A percentile compares a stretch with the other conserved stretches of the same genome.
phyloP scores from a whole-genome alignment of 2,888 invertebrate species.

The Orthosia incerta region DNA sequence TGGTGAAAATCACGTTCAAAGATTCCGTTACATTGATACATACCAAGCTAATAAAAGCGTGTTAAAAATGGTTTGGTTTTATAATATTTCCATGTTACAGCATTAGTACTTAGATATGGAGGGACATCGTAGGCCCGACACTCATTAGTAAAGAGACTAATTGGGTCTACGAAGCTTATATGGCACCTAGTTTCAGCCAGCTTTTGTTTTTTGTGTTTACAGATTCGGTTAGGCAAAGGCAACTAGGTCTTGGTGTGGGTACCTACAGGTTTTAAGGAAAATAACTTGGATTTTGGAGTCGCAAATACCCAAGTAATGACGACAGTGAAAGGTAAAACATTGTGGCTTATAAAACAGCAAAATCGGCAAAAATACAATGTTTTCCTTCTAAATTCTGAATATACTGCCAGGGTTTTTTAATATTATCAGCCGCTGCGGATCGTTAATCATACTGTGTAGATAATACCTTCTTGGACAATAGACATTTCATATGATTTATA shows the following conservation, averaged over 20 bases:
- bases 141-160: not conserved
- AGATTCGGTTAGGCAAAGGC: not conserved
- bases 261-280: not conserved
- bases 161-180: conserved; percentile 9
- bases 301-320: not conserved
- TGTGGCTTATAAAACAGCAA: not conserved
- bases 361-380: not conserved
- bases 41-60: too few relatives aligned
- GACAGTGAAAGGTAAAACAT: not conserved
- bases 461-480: conserved; percentile 55
- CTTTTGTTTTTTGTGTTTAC: not conserved
- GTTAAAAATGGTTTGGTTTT: too few relatives aligned
- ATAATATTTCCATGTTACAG: too few relatives aligned
- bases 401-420: conserved; percentile 44
- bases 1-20: too few relatives aligned
- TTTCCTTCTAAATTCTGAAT: not conserved
- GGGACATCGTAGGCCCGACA: too few relatives aligned
- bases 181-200: not conserved
- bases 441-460: conserved; percentile 60
- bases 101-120: too few relatives aligned
- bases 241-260: not conserved
- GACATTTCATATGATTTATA: conserved; percentile 50
- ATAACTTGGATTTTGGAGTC: not conserved
- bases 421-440: conserved; percentile 34
- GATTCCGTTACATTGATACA: too few relatives aligned